These are phyloP conservation scores for Hydropsyche betteni DNA, from an alignment of 2,888 invertebrate genomes.

Conservation along the genomic window DNA sequence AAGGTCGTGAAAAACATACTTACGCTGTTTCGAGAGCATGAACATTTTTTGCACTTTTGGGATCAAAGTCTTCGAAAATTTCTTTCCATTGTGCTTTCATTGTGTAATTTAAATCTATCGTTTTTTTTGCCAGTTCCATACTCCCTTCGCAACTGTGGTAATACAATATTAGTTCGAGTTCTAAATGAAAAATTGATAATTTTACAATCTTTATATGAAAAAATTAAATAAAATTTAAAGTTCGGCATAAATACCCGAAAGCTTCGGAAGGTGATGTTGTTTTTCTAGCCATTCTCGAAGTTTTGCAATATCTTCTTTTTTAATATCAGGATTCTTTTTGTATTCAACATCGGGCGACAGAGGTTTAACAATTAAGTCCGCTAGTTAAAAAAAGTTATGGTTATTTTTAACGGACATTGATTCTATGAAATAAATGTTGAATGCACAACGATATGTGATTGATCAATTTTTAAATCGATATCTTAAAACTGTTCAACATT, in stretches of 20 bases:
- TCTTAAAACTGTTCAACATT: no score
- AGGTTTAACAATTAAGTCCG: conserved; percentile 23
- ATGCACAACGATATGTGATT: no score
- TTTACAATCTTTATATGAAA: neutral
- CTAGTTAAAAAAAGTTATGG: neutral
- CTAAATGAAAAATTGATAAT: conserved; percentile 54
- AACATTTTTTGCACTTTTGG: conserved; percentile 57
- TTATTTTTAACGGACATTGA: no score
- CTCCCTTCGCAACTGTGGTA: conserved; percentile 76
- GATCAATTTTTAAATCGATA: no score
- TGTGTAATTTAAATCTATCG: conserved; percentile 75
- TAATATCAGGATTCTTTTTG: conserved; percentile 69
- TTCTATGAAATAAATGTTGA: no score
- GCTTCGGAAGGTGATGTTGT: conserved; percentile 74
- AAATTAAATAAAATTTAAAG: neutral
- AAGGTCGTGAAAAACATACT: no score
- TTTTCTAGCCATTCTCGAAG: conserved; percentile 71
- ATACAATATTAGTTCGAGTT: conserved; percentile 70
- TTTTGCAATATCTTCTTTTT: conserved; percentile 69
- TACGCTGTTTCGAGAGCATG: no score
- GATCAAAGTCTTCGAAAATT: conserved; percentile 69
- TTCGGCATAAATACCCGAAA: conserved; percentile 59
- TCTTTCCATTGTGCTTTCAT: conserved; percentile 72
- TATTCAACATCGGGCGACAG: conserved; percentile 64
- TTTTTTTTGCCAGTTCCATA: conserved; percentile 73